Percentiles rank a stretch among this genome's conserved stretches.
These are phyloP conservation scores for Megaceryle alcyon DNA, from an alignment of 2,797 vertebrate genomes.

Conservation along the genomic window DNA sequence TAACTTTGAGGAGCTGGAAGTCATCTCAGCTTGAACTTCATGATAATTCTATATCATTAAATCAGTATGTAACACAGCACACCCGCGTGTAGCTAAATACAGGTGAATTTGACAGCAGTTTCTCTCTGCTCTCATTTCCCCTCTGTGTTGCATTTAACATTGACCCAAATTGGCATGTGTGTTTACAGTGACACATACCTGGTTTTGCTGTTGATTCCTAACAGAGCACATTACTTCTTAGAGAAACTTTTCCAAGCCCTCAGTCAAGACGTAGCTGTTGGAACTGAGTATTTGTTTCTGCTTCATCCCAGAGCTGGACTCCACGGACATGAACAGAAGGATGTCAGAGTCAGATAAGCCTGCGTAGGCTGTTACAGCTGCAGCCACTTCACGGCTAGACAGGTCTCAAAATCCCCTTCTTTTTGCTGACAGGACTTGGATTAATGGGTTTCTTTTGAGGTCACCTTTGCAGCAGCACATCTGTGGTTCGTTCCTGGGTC, in stretches of 20 bases:
- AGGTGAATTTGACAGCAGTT: not conserved
- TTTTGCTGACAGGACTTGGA: not conserved
- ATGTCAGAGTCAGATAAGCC: not conserved
- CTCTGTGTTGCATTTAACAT: not conserved
- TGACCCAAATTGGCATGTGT: not conserved
- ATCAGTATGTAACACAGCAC: not conserved
- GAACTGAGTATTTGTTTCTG: not conserved
- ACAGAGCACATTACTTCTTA: not conserved
- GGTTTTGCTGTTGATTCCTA: not conserved
- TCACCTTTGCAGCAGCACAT: not conserved
- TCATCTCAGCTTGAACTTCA: not conserved
- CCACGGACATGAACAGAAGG: no score
- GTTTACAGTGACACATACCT: not conserved
- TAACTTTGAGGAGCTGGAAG: not conserved
- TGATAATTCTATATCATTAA: not conserved
- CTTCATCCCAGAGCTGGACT: not conserved
- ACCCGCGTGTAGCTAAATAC: accelerated
- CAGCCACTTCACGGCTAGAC: not conserved
- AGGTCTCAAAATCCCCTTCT: not conserved
- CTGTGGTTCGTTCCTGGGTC: not conserved
- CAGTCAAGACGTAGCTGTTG: not conserved
- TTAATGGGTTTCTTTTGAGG: not conserved
- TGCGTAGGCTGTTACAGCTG: not conserved
- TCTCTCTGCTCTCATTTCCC: not conserved
- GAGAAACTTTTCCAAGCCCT: not conserved